Evolutionary conservation across 2,797 vertebrate genomes (phyloP).

Genomic region (Otolemur crassicaudatus): DNA sequence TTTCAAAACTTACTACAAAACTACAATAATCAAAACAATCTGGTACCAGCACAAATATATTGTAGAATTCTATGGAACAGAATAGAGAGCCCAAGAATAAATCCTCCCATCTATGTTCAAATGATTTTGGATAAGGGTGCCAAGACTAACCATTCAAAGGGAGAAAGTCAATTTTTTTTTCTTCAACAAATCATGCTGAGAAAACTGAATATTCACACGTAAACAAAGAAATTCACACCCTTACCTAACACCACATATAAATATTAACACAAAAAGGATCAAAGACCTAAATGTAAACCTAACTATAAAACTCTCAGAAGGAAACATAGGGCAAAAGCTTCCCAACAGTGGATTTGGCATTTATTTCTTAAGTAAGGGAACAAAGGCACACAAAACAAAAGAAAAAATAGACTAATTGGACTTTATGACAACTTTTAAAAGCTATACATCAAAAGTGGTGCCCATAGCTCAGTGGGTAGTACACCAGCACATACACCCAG

Average conservation of each 20-base stretch:
- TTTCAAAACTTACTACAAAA: no score
- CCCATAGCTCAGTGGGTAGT: no score
- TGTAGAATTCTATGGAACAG: not conserved
- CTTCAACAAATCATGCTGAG: not conserved
- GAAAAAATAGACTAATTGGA: not conserved
- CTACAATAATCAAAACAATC: not conserved
- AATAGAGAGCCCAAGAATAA: not conserved
- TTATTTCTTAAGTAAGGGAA: not conserved
- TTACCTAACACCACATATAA: not conserved
- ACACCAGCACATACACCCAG: no score
- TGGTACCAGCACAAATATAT: not conserved
- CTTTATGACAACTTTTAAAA: not conserved
- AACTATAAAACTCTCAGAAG: not conserved
- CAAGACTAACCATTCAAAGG: not conserved
- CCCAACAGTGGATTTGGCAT: no score
- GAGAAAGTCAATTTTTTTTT: not conserved
- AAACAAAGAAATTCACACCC: not conserved
- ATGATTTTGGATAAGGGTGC: not conserved
- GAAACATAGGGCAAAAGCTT: not conserved
- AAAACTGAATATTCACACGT: no score
- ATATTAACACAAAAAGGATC: not conserved
- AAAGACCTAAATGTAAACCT: not conserved
- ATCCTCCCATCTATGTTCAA: not conserved
- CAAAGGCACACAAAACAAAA: not conserved
- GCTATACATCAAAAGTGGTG: not conserved